Conservation (phyloP, 2,113 vertebrate genomes). For the Caloenas nicobarica region DNA sequence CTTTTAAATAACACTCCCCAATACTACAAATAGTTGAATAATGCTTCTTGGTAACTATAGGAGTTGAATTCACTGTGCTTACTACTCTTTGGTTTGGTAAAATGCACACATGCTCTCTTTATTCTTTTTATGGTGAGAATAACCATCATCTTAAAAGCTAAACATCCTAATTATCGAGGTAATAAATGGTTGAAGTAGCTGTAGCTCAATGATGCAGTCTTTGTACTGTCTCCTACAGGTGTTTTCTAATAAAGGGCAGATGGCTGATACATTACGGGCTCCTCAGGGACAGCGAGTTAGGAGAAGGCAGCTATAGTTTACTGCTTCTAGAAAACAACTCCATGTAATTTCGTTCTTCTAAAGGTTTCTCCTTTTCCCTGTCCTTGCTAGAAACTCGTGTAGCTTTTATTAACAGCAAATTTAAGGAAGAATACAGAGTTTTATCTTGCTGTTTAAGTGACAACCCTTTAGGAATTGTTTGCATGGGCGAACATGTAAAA, state of each 20-base stretch:
- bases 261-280: not conserved
- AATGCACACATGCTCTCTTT: not conserved
- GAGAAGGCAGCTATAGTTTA: not conserved
- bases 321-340: not conserved
- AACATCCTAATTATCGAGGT: not conserved
- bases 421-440: not conserved
- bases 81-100: not conserved
- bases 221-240: not conserved
- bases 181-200: not conserved
- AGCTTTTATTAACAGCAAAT: not conserved
- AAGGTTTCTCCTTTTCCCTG: not conserved
- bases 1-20: not conserved
- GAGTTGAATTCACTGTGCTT: not conserved
- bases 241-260: not conserved
- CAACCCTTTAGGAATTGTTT: not conserved
- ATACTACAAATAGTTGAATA: not conserved
- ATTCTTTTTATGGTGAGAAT: not conserved
- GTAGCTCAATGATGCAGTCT: not conserved
- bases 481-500: not conserved
- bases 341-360: not conserved
- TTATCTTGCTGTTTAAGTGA: not conserved
- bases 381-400: not conserved
- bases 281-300: not conserved
- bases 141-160: not conserved
- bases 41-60: not conserved